Evolutionary conservation across 2,797 vertebrate genomes (phyloP), one percentile per base, ranked within the genome.

Genomic region (Oreochromis grahami): DNA sequence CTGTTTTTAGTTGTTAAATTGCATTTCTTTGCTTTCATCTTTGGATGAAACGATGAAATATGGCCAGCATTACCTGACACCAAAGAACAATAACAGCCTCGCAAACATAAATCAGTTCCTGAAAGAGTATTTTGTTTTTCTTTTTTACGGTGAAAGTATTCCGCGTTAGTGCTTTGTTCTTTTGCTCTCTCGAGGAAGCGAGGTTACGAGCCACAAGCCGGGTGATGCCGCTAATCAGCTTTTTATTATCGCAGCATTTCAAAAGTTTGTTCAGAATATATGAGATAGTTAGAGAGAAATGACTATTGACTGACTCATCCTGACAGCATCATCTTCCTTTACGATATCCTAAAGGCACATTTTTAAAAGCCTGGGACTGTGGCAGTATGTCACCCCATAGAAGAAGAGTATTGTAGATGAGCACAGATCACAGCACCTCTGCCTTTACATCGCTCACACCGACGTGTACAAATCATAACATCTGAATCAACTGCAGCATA

Each of bases 21-120:
- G 81, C 60, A 85, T 87, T 86, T 89, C 29, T 85, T 86, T 82
- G 72, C 90, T 93, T 94, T 93, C 84, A 91, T 92, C 91, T 90
- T 78, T 82, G 86, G 85, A 91, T 87, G 84, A 93, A 91, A 92
- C 81, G 58, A 86, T 89, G 86, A 90, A 90, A 89, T 88, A 90
- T 86, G 87, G 83, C 80, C 86, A 87, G 86, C 60, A 91, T 93
- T 92, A 91, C 85, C 87, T 81, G 85, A 91, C 83, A 89, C 86
- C 70, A 86, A 85, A 87, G 81, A 92, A 91, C 88, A 93, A 87
- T 86, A 90, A 90, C 78, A 65, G 51, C 52, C 82, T 72, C 4
- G 10, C 80, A 85, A 86, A 89, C 87, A 91, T 87, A 89, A 85
- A 92, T 92, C 85, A 87, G 41, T 53, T 89, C 80, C 87, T 90